A percentile compares a stretch with the other conserved stretches of the same genome.
phyloP scores from a whole-genome alignment of 53 echinoderm and acorn worm species.

The Antedon mediterranea region DNA sequence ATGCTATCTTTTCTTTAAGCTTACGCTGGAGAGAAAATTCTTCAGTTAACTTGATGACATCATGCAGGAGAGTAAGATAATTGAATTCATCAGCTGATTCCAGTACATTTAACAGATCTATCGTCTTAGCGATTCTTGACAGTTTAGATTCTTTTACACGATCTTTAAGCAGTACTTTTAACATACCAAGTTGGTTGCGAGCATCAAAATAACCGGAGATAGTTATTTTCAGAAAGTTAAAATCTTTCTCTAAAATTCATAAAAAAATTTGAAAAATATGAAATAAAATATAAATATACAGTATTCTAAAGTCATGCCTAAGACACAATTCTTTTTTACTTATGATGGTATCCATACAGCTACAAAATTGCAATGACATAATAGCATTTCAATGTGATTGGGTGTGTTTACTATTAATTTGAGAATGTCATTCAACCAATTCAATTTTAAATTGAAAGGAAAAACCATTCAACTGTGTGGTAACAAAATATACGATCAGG shows the following conservation, averaged over 20 bases:
- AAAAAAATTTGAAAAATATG: not conserved
- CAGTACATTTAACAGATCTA: not conserved
- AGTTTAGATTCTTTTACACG: not conserved
- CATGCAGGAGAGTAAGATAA: not conserved
- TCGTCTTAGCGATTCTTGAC: not conserved
- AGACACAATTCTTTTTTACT: too few species aligned
- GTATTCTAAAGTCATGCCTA: too few species aligned
- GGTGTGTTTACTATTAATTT: too few species aligned
- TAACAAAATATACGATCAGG: too few species aligned
- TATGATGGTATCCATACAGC: too few species aligned
- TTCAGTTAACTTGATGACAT: not conserved
- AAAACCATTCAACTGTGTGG: too few species aligned
- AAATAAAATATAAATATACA: too few species aligned
- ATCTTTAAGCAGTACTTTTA: not conserved
- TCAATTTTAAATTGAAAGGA: too few species aligned
- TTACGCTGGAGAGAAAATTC: not conserved
- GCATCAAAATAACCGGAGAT: not conserved
- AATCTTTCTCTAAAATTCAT: not conserved
- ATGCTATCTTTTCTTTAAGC: not conserved
- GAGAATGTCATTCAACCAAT: too few species aligned
- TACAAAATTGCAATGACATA: too few species aligned
- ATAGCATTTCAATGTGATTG: too few species aligned
- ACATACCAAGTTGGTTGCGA: not conserved
- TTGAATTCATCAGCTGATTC: not conserved
- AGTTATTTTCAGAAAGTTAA: not conserved